Evolutionary conservation across 1,140 invertebrate species (phyloP), one percentile per base, ranked within the genome.

Genomic region (Anthonomus grandis): DNA sequence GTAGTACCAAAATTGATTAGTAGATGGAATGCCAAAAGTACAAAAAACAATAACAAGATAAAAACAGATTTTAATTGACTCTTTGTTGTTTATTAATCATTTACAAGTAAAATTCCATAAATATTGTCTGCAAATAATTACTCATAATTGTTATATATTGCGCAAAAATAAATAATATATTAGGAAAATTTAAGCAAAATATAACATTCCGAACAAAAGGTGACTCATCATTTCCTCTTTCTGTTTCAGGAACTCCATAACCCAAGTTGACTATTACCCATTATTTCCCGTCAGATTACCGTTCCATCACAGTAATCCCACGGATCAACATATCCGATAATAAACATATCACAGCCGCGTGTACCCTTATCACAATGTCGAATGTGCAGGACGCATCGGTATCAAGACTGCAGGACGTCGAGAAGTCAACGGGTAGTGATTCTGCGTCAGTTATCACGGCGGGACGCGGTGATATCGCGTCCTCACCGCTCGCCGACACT

Each of bases 301-400:
- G 15, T 39, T 39, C 12, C 8, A 13, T 12, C n/a, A 17, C 9
- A 39, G 38, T 34, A 13, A 34, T 34, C 15, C 10, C 10, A 34
- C 31, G 13, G 31, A 34, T n/a, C n/a, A n/a, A n/a, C n/a, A n/a
- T n/a, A n/a, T n/a, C n/a, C n/a, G n/a, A n/a, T n/a, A n/a, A n/a
- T n/a, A n/a, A n/a, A 31, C 27, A 8, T 31, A 38, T 12, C 17
- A 38, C 41, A 9, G 6, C 22, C 41, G 41, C 41, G 41, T 19
- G 17, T 25, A 24, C 9, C n/a, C 44, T 38, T 38, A 31, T 36
- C 49, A 50, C 10, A 23, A 54, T 54, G 51, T 42, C 38, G 13
- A 54, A 44, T 37, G 19, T 54, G 18, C 51, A 54, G 17, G 27
- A 54, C 41, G 21, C 3, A n/a, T 18, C 51, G 23, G 24, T 19